phyloP scores from a whole-genome alignment of 2,113 vertebrate species.

The Podilymbus podiceps region DNA sequence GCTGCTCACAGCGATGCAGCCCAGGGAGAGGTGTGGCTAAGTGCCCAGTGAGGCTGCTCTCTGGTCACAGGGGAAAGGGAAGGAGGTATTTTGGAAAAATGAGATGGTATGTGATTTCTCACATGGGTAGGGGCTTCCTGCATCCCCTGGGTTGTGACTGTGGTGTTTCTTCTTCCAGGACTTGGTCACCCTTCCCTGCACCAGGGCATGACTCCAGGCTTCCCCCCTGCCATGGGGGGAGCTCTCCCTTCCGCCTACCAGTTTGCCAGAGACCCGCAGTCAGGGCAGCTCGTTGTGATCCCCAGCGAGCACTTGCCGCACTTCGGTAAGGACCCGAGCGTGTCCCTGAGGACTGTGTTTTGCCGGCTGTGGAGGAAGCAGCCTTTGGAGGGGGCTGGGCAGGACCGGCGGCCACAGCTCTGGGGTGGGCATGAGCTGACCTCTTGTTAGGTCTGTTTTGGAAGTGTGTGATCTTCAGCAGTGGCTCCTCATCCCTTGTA shows the following conservation, averaged over 20 bases:
- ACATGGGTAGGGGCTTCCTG: not conserved
- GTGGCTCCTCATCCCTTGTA: not conserved
- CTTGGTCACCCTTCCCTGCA: constrained; percentile 88
- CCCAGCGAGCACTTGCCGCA: constrained; percentile 92
- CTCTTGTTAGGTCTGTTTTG: not conserved
- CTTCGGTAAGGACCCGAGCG: constrained; percentile 76
- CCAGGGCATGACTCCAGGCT: constrained; percentile 89
- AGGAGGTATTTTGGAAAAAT: not conserved
- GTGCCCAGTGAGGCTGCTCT: not conserved
- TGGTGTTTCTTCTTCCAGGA: constrained; percentile 70
- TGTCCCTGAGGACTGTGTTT: not conserved
- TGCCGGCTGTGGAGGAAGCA: not conserved
- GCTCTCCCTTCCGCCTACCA: constrained; percentile 91
- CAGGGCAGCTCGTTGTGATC: constrained; percentile 93
- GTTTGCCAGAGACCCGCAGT: constrained; percentile 93
- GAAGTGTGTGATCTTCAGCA: not conserved
- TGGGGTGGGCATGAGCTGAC: not conserved
- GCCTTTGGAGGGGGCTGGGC: not conserved
- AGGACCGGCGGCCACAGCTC: not conserved
- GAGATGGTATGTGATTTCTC: not conserved
- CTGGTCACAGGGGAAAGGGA: not conserved
- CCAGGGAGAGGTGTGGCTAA: not conserved
- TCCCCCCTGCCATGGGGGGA: constrained; percentile 84
- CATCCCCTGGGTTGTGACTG: not conserved
- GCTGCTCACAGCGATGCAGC: accelerated